Conservation (phyloP, 1,140 invertebrate genomes). For the Drosophila grimshawi region DNA sequence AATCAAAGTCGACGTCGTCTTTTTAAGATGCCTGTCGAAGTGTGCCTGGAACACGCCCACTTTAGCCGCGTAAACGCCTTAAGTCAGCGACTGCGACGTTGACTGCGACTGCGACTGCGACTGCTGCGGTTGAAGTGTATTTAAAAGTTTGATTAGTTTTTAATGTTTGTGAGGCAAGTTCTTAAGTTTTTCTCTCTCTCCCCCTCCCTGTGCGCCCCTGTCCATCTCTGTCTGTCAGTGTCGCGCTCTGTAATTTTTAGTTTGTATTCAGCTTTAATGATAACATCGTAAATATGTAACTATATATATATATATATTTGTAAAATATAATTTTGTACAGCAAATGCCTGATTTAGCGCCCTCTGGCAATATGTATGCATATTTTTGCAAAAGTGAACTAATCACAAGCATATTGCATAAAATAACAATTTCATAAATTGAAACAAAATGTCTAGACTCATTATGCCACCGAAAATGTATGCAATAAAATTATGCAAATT, state of each 20-base stretch:
- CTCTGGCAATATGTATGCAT: constrained; percentile 18
- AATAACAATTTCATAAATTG: constrained; percentile 70
- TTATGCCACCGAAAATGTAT: constrained; percentile 60
- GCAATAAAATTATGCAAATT: constrained; percentile 77
- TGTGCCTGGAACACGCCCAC: constrained; percentile 52
- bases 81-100: constrained; percentile 32
- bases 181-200: constrained; percentile 17
- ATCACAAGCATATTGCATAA: constrained; percentile 76
- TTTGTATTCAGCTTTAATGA: constrained; percentile 15
- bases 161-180: constrained; percentile 71
- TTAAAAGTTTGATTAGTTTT: constrained; percentile 83
- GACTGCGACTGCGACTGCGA: constrained; percentile 30
- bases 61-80: constrained; percentile 63
- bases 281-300: constrained; percentile 9
- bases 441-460: constrained; percentile 76
- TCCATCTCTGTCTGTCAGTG: not conserved
- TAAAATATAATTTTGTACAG: not conserved
- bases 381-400: constrained; percentile 66
- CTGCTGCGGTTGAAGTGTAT: constrained; percentile 72
- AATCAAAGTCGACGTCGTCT: constrained; percentile 72
- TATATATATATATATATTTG: constrained; percentile 7
- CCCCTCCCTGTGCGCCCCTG: constrained; percentile 2
- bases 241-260: constrained; percentile 45
- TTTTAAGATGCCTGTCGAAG: constrained; percentile 81
- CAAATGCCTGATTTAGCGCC: not conserved